Percentiles rank a stretch among this genome's conserved stretches.
These are phyloP conservation scores for Cactoblastis cactorum DNA, from an alignment of 2,888 invertebrate genomes.

Conservation along the genomic window DNA sequence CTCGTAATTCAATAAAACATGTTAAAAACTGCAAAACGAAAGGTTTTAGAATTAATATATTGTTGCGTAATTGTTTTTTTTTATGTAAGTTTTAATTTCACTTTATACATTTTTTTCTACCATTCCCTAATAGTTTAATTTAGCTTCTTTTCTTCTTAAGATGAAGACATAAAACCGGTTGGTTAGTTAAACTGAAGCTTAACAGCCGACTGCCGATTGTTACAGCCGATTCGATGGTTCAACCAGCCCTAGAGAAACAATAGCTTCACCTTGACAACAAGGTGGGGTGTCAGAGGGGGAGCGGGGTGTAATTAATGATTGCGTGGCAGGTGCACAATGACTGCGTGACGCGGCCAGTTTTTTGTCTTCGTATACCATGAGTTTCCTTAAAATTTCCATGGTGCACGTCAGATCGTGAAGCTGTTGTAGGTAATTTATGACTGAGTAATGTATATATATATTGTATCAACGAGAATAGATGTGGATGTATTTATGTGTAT, in stretches of 20 bases:
- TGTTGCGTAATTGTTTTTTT: no score
- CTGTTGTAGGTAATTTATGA: background rate
- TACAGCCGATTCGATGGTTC: background rate
- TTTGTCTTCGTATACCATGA: conserved; percentile 29
- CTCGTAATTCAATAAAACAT: no score
- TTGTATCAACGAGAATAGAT: no score
- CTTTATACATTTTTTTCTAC: no score
- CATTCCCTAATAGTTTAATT: no score
- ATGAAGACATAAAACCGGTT: no score
- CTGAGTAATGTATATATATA: background rate
- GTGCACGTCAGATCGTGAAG: background rate
- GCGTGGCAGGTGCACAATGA: conserved; percentile 76
- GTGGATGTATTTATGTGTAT: no score
- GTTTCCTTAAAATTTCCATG: background rate
- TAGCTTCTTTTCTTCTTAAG: no score
- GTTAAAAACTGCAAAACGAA: no score
- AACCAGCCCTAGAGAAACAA: conserved; percentile 24
- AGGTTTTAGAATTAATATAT: no score
- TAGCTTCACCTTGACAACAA: conserved; percentile 66
- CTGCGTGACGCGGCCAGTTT: conserved; percentile 61
- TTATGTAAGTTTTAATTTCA: no score
- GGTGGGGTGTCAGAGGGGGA: conserved; percentile 29
- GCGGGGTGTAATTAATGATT: conserved; percentile 66
- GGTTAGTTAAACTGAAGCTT: no score
- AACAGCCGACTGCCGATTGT: background rate